Percentiles rank a stretch among this genome's conserved stretches.
Evolutionary conservation across 2,888 invertebrate species (phyloP).

Genomic region (Erebia epiphron): DNA sequence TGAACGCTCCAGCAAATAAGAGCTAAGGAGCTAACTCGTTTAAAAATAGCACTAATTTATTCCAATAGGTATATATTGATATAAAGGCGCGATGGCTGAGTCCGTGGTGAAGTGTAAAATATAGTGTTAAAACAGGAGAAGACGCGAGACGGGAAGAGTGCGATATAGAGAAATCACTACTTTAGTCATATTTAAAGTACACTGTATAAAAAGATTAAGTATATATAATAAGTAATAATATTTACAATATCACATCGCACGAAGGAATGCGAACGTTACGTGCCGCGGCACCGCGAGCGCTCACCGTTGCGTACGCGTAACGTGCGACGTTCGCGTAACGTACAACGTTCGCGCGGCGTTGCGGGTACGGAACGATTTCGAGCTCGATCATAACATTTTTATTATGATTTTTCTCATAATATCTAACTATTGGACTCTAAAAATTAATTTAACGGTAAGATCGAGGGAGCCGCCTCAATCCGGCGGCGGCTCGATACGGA

Average conservation of each 20-base stretch:
- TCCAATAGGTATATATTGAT: background rate
- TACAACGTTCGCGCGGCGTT: background rate
- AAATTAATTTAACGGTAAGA: background rate
- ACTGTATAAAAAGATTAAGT: conserved; percentile 70
- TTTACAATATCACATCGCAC: conserved; percentile 73
- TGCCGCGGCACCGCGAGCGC: conserved; percentile 38
- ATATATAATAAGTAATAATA: conserved; percentile 55
- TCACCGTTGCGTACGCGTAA: conserved; percentile 44
- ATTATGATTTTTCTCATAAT: conserved; percentile 12
- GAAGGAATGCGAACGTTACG: conserved; percentile 51
- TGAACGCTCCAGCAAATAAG: background rate
- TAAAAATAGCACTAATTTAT: conserved; percentile 13
- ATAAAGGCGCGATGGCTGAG: background rate
- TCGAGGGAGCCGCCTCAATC: background rate
- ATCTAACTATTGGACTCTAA: conserved; percentile 20
- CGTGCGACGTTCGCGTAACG: background rate
- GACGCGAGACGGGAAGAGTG: conserved; percentile 40
- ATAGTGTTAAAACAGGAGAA: conserved; percentile 35
- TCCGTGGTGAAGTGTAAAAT: conserved; percentile 12
- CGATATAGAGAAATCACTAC: conserved; percentile 39
- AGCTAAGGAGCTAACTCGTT: conserved; percentile 1
- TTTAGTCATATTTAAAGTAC: conserved; percentile 42
- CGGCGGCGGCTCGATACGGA: background rate
- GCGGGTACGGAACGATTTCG: background rate
- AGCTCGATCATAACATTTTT: conserved; percentile 4